Percentiles rank a stretch among this genome's conserved stretches.
Evolutionary conservation across 2,113 vertebrate genomes (phyloP).

Genomic region (Silurus asotus): DNA sequence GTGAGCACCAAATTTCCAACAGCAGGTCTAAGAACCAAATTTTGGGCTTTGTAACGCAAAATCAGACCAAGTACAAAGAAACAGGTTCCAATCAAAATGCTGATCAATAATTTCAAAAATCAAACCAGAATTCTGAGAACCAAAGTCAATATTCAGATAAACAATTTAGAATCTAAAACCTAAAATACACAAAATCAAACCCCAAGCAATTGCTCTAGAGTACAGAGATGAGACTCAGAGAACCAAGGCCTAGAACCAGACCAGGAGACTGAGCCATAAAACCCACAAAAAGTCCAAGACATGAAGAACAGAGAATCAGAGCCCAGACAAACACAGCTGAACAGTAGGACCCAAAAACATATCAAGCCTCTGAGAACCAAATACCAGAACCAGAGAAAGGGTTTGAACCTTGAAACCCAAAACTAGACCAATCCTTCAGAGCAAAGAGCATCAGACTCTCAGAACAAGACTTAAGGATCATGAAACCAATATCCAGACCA

Average conservation of each 20-base stretch:
- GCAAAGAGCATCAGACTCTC: background rate
- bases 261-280: background rate
- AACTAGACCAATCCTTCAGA: background rate
- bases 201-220: too few species aligned
- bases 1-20: background rate
- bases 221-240: too few species aligned
- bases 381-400: background rate
- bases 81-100: background rate
- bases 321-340: background rate
- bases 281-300: background rate
- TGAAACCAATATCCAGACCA: background rate
- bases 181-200: background rate
- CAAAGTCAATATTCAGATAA: background rate
- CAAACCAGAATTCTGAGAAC: background rate
- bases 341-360: background rate
- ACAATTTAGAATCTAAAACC: background rate
- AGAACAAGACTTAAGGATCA: background rate
- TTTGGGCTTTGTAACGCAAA: background rate
- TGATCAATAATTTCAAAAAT: background rate
- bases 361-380: background rate
- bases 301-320: background rate
- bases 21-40: background rate
- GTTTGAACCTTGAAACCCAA: background rate
- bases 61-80: background rate
- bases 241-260: background rate